A percentile compares a stretch with the other conserved stretches of the same genome.
Conservation (phyloP, 2,113 vertebrate genomes). For the Upupa epops region DNA sequence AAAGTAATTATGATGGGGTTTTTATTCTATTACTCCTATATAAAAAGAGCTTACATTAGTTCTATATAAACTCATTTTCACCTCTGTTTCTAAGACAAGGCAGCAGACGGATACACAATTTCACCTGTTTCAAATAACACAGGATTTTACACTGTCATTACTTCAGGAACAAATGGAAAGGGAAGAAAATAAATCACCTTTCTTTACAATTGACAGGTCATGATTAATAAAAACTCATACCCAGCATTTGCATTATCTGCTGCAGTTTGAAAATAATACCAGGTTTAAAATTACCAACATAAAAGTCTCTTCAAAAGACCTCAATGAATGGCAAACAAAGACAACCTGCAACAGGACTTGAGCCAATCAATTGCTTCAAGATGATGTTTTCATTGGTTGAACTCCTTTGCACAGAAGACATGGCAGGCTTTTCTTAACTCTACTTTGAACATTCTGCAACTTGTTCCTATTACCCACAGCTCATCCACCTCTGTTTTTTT, state of each 20-base stretch:
- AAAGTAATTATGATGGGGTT: conserved; percentile 16
- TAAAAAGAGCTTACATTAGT: not conserved
- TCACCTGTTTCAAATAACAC: not conserved
- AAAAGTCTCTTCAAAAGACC: not conserved
- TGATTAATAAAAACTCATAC: not conserved
- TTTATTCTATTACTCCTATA: not conserved
- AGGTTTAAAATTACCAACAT: not conserved
- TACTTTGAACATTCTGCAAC: not conserved
- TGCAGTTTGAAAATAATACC: not conserved
- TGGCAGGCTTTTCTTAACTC: not conserved
- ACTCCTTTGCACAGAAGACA: not conserved
- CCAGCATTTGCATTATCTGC: not conserved
- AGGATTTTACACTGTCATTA: not conserved
- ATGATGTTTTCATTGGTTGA: not conserved
- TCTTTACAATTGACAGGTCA: not conserved
- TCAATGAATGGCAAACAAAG: not conserved
- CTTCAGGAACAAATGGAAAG: not conserved
- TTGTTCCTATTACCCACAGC: not conserved
- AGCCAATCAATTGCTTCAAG: not conserved
- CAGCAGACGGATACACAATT: not conserved
- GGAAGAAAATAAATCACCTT: not conserved
- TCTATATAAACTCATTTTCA: conserved; percentile 21
- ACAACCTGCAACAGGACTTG: rapidly evolving
- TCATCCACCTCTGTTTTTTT: not conserved
- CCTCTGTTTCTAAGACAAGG: not conserved